Conservation (phyloP, 2,888 invertebrate species). For the Caradrina kadenii region DNA sequence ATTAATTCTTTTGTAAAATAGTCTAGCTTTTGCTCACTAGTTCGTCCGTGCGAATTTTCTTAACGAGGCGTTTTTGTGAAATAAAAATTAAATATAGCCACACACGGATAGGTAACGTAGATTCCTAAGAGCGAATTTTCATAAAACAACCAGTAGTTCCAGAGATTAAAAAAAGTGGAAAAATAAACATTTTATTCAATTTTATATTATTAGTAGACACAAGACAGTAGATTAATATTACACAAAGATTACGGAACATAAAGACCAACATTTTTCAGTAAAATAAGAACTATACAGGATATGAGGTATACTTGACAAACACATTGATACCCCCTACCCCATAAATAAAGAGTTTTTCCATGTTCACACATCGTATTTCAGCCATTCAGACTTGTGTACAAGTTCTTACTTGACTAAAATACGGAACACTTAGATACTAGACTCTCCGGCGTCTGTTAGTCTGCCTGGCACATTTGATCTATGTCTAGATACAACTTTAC, state of each 20-base stretch:
- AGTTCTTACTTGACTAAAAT: conserved; percentile 6
- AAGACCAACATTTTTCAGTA: not conserved
- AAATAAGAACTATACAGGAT: not conserved
- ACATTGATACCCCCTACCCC: not conserved
- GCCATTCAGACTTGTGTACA: conserved; percentile 17
- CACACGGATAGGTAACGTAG: no score
- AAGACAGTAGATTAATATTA: no score
- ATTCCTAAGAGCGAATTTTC: no score
- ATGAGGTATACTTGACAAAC: conserved; percentile 3
- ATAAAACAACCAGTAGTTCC: no score
- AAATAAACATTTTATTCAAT: no score
- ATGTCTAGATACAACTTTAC: conserved; percentile 13
- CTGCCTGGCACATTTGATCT: not conserved
- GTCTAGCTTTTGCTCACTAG: no score
- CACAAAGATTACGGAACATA: no score
- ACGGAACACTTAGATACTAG: conserved; percentile 17
- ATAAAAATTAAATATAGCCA: no score
- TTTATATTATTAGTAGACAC: no score
- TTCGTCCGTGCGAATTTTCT: no score
- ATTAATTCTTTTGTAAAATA: not conserved
- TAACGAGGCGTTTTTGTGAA: no score
- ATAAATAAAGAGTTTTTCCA: conserved; percentile 4
- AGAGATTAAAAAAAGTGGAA: no score
- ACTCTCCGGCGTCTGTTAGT: conserved; percentile 32
- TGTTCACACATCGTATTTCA: conserved; percentile 13